Evolutionary conservation across 2,888 invertebrate species (phyloP).

Genomic region (Quadriops clusia): DNA sequence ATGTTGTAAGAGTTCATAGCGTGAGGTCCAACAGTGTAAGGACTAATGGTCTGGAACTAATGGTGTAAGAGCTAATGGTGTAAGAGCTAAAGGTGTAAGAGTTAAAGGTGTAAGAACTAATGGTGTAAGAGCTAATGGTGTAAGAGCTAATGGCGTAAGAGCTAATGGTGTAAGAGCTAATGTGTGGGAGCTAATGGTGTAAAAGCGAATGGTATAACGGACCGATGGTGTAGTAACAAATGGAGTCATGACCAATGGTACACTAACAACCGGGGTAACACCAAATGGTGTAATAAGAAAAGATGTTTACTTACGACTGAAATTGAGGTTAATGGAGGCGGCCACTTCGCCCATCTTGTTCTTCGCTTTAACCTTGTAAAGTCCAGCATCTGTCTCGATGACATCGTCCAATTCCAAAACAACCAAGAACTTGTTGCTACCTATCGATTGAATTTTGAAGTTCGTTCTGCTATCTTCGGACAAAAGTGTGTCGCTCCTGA

Average conservation of each 20-base stretch:
- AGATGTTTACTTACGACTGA: conserved; percentile 80
- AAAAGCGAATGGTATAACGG: neutral
- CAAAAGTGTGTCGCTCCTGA: conserved; percentile 74
- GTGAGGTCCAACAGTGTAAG: no score
- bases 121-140: no score
- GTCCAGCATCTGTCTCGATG: conserved; percentile 88
- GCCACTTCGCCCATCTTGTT: conserved; percentile 96
- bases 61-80: no score
- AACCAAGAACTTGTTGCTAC: conserved; percentile 77
- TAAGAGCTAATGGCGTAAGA: no score
- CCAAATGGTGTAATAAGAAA: conserved; percentile 1
- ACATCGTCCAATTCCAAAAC: conserved; percentile 91
- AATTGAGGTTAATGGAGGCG: conserved; percentile 93
- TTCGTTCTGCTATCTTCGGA: conserved; percentile 75
- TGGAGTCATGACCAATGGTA: neutral
- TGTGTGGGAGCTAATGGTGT: neutral
- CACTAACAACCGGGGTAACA: no score
- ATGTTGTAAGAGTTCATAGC: no score
- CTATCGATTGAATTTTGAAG: conserved; percentile 78
- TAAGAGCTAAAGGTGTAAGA: no score
- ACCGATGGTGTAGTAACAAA: neutral
- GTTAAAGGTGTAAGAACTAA: no score
- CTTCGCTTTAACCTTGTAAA: conserved; percentile 94
- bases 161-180: no score
- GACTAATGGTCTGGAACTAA: no score